phyloP scores from a whole-genome alignment of 2,888 invertebrate species.

The Dysmachus trigonus region DNA sequence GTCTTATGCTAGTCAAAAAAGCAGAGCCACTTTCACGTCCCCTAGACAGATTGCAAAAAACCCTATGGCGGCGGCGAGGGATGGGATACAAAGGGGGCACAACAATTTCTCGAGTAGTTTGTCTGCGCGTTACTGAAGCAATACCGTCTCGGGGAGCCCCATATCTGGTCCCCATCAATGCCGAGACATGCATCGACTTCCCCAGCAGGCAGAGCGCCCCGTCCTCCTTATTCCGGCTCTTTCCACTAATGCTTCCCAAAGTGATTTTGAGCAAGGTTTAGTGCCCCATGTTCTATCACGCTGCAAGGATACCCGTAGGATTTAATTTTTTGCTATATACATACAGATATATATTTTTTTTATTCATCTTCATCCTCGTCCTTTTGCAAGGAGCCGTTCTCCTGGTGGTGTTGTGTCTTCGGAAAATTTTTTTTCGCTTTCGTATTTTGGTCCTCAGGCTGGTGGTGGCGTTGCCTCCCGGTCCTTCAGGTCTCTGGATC shows the following conservation, averaged over 20 bases:
- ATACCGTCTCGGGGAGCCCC: not conserved
- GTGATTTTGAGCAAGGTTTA: conserved; percentile 49
- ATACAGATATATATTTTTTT: not conserved
- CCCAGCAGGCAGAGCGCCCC: not conserved
- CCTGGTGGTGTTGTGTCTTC: not conserved
- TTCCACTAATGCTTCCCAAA: conserved; percentile 40
- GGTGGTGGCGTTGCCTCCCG: not conserved
- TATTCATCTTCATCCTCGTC: not conserved
- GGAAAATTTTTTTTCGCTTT: not conserved
- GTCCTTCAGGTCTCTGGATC: not conserved
- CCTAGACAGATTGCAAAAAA: not conserved
- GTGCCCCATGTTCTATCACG: conserved; percentile 43
- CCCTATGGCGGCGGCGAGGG: not conserved
- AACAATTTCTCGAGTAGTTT: conserved; percentile 36
- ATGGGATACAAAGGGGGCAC: not conserved
- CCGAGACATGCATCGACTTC: not conserved
- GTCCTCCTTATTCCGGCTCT: conserved; percentile 17
- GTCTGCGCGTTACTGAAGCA: conserved; percentile 31
- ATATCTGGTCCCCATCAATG: conserved; percentile 28
- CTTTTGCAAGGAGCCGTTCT: not conserved
- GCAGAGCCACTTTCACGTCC: not conserved
- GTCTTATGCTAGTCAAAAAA: not conserved
- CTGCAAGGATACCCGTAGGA: conserved; percentile 46
- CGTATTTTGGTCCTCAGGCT: not conserved
- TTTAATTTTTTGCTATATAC: conserved; percentile 1